A percentile compares a stretch with the other conserved stretches of the same genome.
phyloP scores from a whole-genome alignment of 2,888 invertebrate genomes.

The Platycheirus rosarum region DNA sequence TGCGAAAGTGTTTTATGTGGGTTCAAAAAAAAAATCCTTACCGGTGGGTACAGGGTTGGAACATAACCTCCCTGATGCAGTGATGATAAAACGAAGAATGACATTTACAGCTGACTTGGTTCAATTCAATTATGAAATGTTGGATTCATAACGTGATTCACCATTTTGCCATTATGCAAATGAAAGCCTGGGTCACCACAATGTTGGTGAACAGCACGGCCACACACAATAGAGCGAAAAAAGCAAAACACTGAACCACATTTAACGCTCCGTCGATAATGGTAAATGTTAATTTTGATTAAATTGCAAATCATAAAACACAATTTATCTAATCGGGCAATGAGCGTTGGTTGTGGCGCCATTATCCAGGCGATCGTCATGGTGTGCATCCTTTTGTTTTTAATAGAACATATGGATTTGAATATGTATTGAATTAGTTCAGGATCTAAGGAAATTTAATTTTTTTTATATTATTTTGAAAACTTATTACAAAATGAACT shows the following conservation, averaged over 20 bases:
- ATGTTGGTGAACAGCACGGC: conserved; percentile 39
- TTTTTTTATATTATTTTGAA: no score
- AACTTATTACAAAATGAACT: no score
- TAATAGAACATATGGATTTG: no score
- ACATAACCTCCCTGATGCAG: not conserved
- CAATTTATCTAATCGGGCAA: conserved; percentile 73
- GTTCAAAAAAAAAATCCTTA: conserved; percentile 10
- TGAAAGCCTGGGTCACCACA: conserved; percentile 61
- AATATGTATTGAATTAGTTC: no score
- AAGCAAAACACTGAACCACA: conserved; percentile 53
- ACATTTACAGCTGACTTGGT: conserved; percentile 73
- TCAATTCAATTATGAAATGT: conserved; percentile 72
- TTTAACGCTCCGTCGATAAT: conserved; percentile 72
- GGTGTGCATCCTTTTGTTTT: no score
- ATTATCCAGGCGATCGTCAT: no score
- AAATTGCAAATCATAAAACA: conserved; percentile 72
- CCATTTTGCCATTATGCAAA: conserved; percentile 70
- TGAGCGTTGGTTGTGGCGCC: conserved; percentile 46
- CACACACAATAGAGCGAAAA: conserved; percentile 36
- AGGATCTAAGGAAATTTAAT: no score
- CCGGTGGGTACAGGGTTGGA: not conserved
- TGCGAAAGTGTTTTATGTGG: not conserved
- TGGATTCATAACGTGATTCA: conserved; percentile 63
- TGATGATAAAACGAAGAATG: conserved; percentile 59
- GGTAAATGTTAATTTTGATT: conserved; percentile 70